A percentile compares a stretch with the other conserved stretches of the same genome.
These are phyloP conservation scores for Cantharis nigra DNA, from an alignment of 2,888 invertebrate species.

Conservation along the genomic window DNA sequence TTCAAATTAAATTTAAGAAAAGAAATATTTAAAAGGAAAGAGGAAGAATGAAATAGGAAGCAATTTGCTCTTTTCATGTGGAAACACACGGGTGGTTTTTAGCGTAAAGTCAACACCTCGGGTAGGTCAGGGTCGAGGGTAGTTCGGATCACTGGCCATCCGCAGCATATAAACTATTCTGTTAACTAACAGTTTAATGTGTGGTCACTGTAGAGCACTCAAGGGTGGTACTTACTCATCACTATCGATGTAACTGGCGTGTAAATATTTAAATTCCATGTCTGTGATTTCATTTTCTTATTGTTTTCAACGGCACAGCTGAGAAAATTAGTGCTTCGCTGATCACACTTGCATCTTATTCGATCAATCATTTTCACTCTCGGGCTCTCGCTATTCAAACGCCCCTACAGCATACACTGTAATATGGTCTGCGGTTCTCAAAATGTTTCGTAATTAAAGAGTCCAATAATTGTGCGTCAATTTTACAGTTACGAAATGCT, in stretches of 20 bases:
- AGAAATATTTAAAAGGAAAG: background rate
- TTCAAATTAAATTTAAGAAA: background rate
- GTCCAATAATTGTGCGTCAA: background rate
- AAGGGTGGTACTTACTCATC: constrained; percentile 44
- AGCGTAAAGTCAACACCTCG: constrained; percentile 49
- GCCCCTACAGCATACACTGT: background rate
- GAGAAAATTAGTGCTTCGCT: background rate
- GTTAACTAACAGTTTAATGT: constrained; percentile 54
- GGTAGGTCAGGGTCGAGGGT: constrained; percentile 56
- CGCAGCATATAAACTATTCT: constrained; percentile 48
- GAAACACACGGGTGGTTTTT: constrained; percentile 53
- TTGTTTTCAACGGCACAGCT: background rate
- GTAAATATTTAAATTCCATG: constrained; percentile 34
- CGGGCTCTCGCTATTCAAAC: background rate
- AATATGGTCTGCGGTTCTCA: background rate
- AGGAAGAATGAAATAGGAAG: constrained; percentile 3
- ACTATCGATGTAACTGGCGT: constrained; percentile 49
- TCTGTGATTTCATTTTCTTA: background rate
- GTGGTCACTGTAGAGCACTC: constrained; percentile 53
- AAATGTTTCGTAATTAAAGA: background rate
- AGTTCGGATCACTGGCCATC: constrained; percentile 57
- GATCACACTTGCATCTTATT: background rate
- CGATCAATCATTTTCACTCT: background rate
- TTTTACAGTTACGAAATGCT: background rate
- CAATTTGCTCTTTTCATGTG: constrained; percentile 34